These are phyloP conservation scores for Nasonia oneida DNA, from an alignment of 2,888 invertebrate species.

Conservation along the genomic window DNA sequence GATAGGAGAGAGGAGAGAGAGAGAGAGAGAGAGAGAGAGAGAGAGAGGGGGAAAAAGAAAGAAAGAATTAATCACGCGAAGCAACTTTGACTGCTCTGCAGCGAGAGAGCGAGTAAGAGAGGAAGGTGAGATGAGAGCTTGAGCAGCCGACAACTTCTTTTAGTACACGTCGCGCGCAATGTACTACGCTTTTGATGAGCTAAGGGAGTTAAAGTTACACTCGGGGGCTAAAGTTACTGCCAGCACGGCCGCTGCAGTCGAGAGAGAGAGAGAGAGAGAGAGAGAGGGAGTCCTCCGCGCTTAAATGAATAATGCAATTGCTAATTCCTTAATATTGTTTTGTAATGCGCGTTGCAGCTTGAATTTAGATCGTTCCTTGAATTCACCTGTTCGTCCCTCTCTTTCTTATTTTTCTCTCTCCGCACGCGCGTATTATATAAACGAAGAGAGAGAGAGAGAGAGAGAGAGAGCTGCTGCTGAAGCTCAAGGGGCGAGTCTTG, in stretches of 20 bases:
- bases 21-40: too few species aligned
- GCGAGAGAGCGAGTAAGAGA: neutral
- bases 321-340: slow-evolving; percentile 62
- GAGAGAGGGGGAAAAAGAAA: neutral
- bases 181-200: slow-evolving; percentile 59
- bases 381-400: neutral
- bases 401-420: neutral
- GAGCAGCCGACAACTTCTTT: slow-evolving; percentile 43
- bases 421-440: neutral
- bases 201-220: slow-evolving; percentile 60
- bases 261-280: too few species aligned
- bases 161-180: slow-evolving; percentile 35
- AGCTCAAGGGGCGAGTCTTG: neutral
- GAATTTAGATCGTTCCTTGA: slow-evolving; percentile 57
- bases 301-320: slow-evolving; percentile 61
- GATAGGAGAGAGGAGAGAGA: neutral
- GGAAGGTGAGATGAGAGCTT: neutral
- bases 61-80: slow-evolving; percentile 32
- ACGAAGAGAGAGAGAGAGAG: neutral
- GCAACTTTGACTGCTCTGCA: neutral
- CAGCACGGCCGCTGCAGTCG: neutral
- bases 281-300: neutral
- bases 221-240: slow-evolving; percentile 46
- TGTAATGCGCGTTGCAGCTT: slow-evolving; percentile 51
- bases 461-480: neutral